phyloP scores from a whole-genome alignment of 2,113 vertebrate genomes.

The Odobenus rosmarus region DNA sequence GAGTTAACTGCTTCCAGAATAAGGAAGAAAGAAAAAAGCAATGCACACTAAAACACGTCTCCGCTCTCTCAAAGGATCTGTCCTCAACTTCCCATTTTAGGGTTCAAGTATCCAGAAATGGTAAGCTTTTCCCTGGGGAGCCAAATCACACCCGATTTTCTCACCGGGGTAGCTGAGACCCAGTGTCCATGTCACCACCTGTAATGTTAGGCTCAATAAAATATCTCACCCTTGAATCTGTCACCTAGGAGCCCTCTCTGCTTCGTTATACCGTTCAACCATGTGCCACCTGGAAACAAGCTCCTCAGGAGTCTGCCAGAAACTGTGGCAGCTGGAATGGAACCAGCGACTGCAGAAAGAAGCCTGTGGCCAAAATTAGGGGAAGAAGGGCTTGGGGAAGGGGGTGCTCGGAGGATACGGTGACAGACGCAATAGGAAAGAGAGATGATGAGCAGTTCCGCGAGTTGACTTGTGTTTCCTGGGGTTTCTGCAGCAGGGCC shows the following conservation, averaged over 20 bases:
- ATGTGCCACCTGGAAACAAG: rapidly evolving
- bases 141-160: rapidly evolving
- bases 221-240: background rate
- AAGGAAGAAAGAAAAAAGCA: background rate
- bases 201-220: background rate
- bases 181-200: rapidly evolving
- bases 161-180: background rate
- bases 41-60: background rate
- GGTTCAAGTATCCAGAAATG: background rate
- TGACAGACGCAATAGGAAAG: slow-evolving; percentile 42
- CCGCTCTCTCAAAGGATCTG: no score
- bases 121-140: background rate
- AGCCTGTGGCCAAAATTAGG: background rate
- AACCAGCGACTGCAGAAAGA: background rate
- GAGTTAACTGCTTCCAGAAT: background rate
- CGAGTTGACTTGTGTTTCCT: slow-evolving; percentile 75
- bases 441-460: slow-evolving; percentile 57
- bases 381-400: background rate
- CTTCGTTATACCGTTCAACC: background rate
- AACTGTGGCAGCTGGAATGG: background rate
- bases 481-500: slow-evolving; percentile 49
- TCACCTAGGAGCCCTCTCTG: background rate
- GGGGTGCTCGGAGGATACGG: background rate
- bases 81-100: background rate
- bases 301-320: background rate